Evolutionary conservation across 2,113 vertebrate genomes (phyloP), one percentile per base, ranked within the genome.

Genomic region (Brachirus orientalis): DNA sequence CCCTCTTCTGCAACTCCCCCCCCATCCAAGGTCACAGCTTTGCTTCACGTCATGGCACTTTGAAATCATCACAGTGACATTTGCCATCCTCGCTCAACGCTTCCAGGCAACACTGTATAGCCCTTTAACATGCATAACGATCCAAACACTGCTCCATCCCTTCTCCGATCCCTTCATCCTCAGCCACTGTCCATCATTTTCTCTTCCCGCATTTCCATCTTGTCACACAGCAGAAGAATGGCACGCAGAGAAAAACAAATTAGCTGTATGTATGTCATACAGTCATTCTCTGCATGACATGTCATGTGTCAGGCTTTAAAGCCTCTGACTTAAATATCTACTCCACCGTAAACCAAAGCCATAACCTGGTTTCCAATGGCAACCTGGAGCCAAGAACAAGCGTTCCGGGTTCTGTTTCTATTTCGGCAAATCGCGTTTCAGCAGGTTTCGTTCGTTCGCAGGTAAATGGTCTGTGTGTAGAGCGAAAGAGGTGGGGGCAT

Each of bases 21-120:
- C 69, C 64, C 77, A 46, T 78, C 58, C 41, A 67, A 85, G 81
- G 84, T 88, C 80, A 70, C 16, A 36, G 57, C 84, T 79, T 56
- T 7, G 55, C 69, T 62, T 5, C 75, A 57, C 63, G 1, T 68
- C 77, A 19, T 63, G 72, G 81, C 83, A 81, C 83, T 76, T 76
- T 67, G 18, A 51, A 70, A 28, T 66, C 74, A 85, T 67, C 40
- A 19, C 66, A 87, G 69, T 86, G 83, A 86, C 86, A 64, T 37
- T 62, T 35, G 55, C 72, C 43, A 14, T 72, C 72, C 67, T 67
- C 50, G 4, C 55, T 47, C 33, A n/a, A 47, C 44, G 16, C 44
- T 17, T n/a, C 16, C 44, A 10, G 43, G 43, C 43, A 45, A 45
- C 43, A 8, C 44, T 8, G n/a, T 13, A 14, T 4, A 22, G 28